phyloP scores from a whole-genome alignment of 2,113 vertebrate species.

The Eretmodus cyanostictus region DNA sequence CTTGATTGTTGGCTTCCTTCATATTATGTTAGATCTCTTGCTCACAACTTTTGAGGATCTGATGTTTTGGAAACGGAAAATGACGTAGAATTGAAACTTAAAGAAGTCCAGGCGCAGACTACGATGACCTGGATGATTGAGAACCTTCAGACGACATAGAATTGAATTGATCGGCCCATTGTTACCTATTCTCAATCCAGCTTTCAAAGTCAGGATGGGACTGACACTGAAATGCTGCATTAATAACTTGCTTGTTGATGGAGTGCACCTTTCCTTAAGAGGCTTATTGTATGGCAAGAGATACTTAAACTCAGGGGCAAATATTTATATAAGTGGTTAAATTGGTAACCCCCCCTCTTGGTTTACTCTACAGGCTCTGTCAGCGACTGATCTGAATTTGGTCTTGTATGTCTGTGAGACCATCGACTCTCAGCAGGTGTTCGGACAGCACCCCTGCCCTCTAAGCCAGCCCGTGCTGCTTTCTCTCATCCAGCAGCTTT shows the following conservation, averaged over 20 bases:
- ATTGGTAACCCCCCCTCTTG: not conserved
- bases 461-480: slow-evolving; percentile 95
- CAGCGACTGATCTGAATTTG: slow-evolving; percentile 92
- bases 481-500: slow-evolving; percentile 97
- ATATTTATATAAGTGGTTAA: not conserved
- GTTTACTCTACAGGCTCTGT: slow-evolving; percentile 78
- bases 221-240: fast-evolving
- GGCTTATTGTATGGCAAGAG: not conserved
- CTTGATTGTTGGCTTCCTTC: not conserved
- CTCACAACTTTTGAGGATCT: not conserved
- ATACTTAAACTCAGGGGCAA: not conserved
- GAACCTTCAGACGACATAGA: not conserved
- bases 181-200: not conserved
- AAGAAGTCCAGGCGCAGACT: not conserved
- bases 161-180: not conserved
- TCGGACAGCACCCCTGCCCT: slow-evolving; percentile 87
- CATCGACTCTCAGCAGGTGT: slow-evolving; percentile 92
- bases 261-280: not conserved
- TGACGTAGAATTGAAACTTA: not conserved
- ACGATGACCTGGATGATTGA: not conserved
- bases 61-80: not conserved
- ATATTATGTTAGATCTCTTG: not conserved
- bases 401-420: slow-evolving; percentile 97
- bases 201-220: not conserved
- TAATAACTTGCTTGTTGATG: not conserved